A percentile compares a stretch with the other conserved stretches of the same genome.
phyloP scores from a whole-genome alignment of 2,888 invertebrate species.

The Nebria salina region DNA sequence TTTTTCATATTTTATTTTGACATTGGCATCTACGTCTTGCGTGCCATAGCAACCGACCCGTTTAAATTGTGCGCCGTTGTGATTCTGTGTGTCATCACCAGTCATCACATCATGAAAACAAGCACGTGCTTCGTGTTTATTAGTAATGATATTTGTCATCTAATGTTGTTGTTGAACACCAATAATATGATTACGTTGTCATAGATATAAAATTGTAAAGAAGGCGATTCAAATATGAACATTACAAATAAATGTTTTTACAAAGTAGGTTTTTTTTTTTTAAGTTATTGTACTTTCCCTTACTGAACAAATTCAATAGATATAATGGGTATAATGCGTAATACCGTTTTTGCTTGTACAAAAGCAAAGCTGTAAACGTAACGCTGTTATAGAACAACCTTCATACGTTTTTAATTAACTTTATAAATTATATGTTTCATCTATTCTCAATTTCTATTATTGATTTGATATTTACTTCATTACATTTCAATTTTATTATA shows the following conservation, averaged over 20 bases:
- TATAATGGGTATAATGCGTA: constrained; percentile 50
- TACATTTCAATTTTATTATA: background rate
- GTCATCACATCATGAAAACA: constrained; percentile 33
- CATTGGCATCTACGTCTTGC: background rate
- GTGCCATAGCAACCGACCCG: background rate
- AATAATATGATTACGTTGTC: background rate
- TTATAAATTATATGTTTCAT: constrained; percentile 31
- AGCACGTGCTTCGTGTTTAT: constrained; percentile 37
- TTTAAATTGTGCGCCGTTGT: constrained; percentile 34
- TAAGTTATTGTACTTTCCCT: constrained; percentile 54
- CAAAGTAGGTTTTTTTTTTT: constrained; percentile 54
- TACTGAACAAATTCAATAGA: constrained; percentile 52
- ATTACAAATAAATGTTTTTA: background rate
- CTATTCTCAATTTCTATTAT: constrained; percentile 14
- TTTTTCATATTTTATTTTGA: constrained; percentile 12
- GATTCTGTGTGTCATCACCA: background rate
- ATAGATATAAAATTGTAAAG: constrained; percentile 6
- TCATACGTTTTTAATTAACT: constrained; percentile 44
- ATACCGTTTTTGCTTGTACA: constrained; percentile 32
- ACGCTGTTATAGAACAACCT: constrained; percentile 42
- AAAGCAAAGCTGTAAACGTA: constrained; percentile 36
- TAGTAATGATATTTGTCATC: constrained; percentile 33
- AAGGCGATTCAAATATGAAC: background rate
- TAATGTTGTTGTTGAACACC: constrained; percentile 16
- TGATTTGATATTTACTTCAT: constrained; percentile 9